Evolutionary conservation across 92 coral and sea anemone species (phyloP).

Genomic region (Muricea muricata): DNA sequence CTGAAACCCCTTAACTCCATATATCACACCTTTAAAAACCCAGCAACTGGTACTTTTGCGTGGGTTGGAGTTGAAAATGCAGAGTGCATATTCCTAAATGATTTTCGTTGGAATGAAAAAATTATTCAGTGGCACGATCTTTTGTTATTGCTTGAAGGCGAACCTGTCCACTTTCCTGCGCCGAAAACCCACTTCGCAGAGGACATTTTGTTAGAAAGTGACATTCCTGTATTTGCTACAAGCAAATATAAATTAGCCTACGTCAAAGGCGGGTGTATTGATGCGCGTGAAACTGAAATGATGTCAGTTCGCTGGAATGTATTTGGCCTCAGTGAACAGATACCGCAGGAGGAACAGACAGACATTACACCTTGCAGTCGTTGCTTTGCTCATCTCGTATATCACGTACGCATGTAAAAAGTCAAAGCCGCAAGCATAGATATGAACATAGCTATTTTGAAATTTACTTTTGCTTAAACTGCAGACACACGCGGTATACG

Average conservation of each 20-base stretch:
- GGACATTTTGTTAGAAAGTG: constrained; percentile 36
- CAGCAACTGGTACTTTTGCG: constrained; percentile 59
- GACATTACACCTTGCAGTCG: constrained; percentile 50
- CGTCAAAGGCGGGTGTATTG: constrained; percentile 42
- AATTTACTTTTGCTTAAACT: too few species aligned
- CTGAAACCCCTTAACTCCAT: constrained; percentile 45
- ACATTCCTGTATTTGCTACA: constrained; percentile 68
- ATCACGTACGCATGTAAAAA: neutral
- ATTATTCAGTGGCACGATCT: constrained; percentile 24
- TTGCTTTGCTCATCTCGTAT: neutral
- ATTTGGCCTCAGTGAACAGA: constrained; percentile 22
- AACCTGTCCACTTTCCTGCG: constrained; percentile 64
- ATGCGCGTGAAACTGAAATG: constrained; percentile 66
- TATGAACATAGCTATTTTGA: too few species aligned
- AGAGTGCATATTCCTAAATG: constrained; percentile 54
- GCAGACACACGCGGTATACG: neutral
- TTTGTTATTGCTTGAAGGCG: constrained; percentile 58
- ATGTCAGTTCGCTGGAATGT: constrained; percentile 58
- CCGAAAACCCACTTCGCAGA: constrained; percentile 65
- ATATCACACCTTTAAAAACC: constrained; percentile 56
- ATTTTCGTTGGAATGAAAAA: constrained; percentile 9
- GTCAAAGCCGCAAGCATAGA: neutral
- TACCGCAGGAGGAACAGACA: constrained; percentile 34
- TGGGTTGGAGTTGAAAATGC: constrained; percentile 67
- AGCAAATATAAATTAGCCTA: constrained; percentile 51